Evolutionary conservation across 1,140 invertebrate genomes (phyloP), one percentile per base, ranked within the genome.

Genomic region (Hestina assimilis): DNA sequence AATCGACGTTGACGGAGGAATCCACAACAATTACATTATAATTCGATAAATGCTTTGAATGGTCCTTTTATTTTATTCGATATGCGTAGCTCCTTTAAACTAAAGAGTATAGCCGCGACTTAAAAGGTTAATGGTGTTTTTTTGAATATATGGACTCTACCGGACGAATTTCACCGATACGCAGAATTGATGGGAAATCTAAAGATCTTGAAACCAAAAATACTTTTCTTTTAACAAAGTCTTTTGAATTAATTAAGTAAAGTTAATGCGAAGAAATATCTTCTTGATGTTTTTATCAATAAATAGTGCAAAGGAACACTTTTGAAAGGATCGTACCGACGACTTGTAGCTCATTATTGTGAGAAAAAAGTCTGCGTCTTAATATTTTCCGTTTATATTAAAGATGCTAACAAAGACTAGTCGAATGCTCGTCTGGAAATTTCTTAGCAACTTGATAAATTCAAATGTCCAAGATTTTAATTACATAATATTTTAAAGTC

Each of bases 11-110:
- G 53, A 56, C 61, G 51, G 23, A 31, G 40, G 54, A 50, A 51
- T 59, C 50, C 45, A 56, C 42, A 29, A 45, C 59, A 59, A 66
- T 69, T 60, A 64, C 58, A 46, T 59, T 62, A 69, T 65, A 62
- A 64, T 64, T 61, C 48, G 38, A 60, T 68, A 59, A 64, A 64
- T 64, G 64, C 46, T 33, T 40, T 60, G 35, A 46, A 35, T 50
- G 26, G 24, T 31, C 42, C 51, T 23, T 51, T 58, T 59, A 17
- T 62, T 58, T 57, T 43, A 53, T 57, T 53, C 23, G 53, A 35
- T 41, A 53, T 63, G 60, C 52, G 42, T 43, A 40, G 12, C 24
- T 51, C 46, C 28, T 35, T 45, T 50, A 45, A 61, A 48, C 48
- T 38, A 38, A 51, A 45, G 28, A 21, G 8, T 35, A 9, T 28